Evolutionary conservation across 2,113 vertebrate genomes (phyloP).

Genomic region (Chinchilla lanigera): DNA sequence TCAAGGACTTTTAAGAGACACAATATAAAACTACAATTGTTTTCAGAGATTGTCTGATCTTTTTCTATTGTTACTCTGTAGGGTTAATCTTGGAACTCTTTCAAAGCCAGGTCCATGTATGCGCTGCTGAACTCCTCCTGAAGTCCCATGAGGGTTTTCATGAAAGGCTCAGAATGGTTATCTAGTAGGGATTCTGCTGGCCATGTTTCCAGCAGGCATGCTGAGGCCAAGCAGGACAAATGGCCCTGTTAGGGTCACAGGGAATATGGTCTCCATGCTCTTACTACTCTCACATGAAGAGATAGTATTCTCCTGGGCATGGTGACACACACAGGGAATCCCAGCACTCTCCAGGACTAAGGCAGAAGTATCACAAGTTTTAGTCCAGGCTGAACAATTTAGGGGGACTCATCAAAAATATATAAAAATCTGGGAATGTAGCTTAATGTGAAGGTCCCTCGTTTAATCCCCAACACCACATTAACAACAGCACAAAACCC

Average conservation of each 20-base stretch:
- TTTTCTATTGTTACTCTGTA: neutral
- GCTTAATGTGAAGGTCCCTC: neutral
- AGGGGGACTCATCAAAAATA: neutral
- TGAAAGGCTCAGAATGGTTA: fast-evolving
- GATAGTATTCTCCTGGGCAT: neutral
- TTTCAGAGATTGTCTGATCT: neutral
- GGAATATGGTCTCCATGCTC: neutral
- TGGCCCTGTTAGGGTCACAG: neutral
- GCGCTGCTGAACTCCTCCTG: neutral
- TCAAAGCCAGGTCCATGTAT: neutral
- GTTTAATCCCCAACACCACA: neutral
- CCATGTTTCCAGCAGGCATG: neutral
- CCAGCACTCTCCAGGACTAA: neutral
- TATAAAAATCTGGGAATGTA: neutral
- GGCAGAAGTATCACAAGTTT: neutral
- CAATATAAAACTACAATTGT: neutral
- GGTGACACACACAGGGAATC: neutral
- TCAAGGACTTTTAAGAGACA: constrained; percentile 52
- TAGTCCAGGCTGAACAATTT: neutral
- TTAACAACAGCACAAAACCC: neutral
- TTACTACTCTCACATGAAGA: neutral
- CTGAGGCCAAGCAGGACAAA: neutral
- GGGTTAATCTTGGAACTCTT: neutral
- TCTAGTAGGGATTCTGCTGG: neutral
- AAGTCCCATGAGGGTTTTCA: neutral